Conservation (phyloP, 2,888 invertebrate species). For the Polymixis lichenea region DNA sequence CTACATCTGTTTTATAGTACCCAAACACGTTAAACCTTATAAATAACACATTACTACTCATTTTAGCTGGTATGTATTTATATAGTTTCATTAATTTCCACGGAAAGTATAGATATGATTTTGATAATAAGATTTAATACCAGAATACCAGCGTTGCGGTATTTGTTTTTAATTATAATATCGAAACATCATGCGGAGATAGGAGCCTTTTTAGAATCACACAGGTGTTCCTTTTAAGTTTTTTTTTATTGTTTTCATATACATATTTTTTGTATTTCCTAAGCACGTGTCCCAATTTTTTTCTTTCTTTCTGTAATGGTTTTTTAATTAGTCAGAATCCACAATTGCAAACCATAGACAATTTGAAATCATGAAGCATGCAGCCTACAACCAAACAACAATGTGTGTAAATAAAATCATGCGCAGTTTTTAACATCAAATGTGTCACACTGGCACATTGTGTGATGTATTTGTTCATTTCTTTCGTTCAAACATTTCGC, state of each 20-base stretch:
- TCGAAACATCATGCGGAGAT: too few species aligned
- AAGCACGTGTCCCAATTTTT: too few species aligned
- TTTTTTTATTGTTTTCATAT: too few species aligned
- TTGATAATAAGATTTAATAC: neutral
- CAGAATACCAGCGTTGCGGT: too few species aligned
- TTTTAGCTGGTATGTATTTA: neutral
- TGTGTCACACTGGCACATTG: slow-evolving; percentile 21
- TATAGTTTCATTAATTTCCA: neutral
- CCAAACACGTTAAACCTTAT: slow-evolving; percentile 4
- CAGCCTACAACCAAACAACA: slow-evolving; percentile 19
- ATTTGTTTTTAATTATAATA: too few species aligned
- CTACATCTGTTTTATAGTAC: slow-evolving; percentile 12
- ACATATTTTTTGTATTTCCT: too few species aligned
- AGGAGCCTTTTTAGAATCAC: too few species aligned
- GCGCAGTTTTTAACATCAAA: slow-evolving; percentile 28
- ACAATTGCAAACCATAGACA: neutral
- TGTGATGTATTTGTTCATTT: slow-evolving; percentile 33
- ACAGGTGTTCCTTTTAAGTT: too few species aligned
- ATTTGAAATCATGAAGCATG: slow-evolving; percentile 21
- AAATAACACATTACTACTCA: neutral
- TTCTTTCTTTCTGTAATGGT: neutral
- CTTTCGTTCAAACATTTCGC: slow-evolving; percentile 29
- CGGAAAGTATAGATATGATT: neutral
- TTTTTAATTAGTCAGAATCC: neutral
- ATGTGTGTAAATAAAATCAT: slow-evolving; percentile 21